Evolutionary conservation across 2,113 vertebrate genomes (phyloP), one percentile per base, ranked within the genome.

Genomic region (Leptodactylus fuscus): DNA sequence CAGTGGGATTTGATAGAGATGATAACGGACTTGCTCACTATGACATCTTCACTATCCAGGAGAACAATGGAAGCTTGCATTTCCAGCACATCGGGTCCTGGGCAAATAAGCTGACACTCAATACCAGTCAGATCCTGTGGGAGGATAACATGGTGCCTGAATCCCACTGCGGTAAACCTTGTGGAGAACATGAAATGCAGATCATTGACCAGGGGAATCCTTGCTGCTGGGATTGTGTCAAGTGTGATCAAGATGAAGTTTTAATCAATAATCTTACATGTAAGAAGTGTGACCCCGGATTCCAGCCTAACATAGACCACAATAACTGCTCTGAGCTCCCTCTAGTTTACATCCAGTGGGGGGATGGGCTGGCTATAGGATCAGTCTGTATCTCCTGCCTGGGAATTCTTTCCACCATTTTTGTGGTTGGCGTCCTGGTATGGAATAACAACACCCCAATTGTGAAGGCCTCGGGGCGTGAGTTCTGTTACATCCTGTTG

Each of bases 211-310:
- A 97, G 0, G 98, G 97, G 0, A 98, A 99, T 49, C 96, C 97
- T 24, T 99, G 98, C 92, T 99, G 98, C 90, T 99, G 98, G 98
- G 96, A 99, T 89, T 99, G 98, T 88, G 98, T 97, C 76, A 95
- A 97, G 10, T 99, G 98, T 90, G 97, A 98, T 90, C 92, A 97
- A 32, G 97, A 97, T 0, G 96, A 99, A 90, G 98, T 96, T 89
- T 92, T 98, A 83, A 90, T 93, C 75, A 96, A 99, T 4, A 97
- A 98, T 88, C 97, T 97, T 91, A 98, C 96, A 83, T 99, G 98
- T 48, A 95, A 95, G 12, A 97, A 98, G 90, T 99, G 98, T 0
- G 95, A 94, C 65, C 96, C 96, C 0, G 98, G 98, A 29, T 95
- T 95, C 88, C 98, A 98, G 98, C 98, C 98, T 62, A 94, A 97